A percentile compares a stretch with the other conserved stretches of the same genome.
Conservation (phyloP, 2,888 invertebrate species). For the Chymomyza amoena region DNA sequence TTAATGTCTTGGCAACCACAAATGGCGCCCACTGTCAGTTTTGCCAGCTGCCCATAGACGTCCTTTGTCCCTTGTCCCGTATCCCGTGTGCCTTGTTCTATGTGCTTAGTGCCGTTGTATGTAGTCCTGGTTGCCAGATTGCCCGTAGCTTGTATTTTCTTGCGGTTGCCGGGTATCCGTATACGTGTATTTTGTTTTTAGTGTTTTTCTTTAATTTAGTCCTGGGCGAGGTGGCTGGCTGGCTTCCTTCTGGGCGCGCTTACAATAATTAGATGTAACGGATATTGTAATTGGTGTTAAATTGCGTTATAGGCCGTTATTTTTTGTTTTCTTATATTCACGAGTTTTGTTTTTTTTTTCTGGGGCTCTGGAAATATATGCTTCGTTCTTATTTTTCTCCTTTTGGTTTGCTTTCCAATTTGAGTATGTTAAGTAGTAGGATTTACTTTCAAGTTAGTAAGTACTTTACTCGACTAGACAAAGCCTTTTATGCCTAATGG, state of each 20-base stretch:
- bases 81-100: conserved; percentile 10
- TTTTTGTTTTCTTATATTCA: conserved; percentile 54
- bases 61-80: conserved; percentile 2
- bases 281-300: conserved; percentile 79
- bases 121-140: conserved; percentile 8
- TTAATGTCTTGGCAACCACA: conserved; percentile 73
- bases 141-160: conserved; percentile 36
- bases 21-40: conserved; percentile 55
- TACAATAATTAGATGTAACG: conserved; percentile 78
- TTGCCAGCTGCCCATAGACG: neutral
- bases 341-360: conserved; percentile 20
- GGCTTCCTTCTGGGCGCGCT: conserved; percentile 58
- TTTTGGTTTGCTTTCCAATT: conserved; percentile 2
- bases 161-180: conserved; percentile 46
- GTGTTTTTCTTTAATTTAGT: conserved; percentile 71
- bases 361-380: neutral
- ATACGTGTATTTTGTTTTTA: conserved; percentile 13
- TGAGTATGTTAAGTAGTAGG: neutral
- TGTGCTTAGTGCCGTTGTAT: neutral
- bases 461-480: too few species aligned
- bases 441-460: neutral
- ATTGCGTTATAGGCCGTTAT: conserved; percentile 75
- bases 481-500: too few species aligned
- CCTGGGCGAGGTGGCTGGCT: conserved; percentile 35
- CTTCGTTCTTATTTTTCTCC: neutral